These are phyloP conservation scores for Drosophila eohydei DNA, from an alignment of 2,888 invertebrate genomes.

Conservation along the genomic window DNA sequence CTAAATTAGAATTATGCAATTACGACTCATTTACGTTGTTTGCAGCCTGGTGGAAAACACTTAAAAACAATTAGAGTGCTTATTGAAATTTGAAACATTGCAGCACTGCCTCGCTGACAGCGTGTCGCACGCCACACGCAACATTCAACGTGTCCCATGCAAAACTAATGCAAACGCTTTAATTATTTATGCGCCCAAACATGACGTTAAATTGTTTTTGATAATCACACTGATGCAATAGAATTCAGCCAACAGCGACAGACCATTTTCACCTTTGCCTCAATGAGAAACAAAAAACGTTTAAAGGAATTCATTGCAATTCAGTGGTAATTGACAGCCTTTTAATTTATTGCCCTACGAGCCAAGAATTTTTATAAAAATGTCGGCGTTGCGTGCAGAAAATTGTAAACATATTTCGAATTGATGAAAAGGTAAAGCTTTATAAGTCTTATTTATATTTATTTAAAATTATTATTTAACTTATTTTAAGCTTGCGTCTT, in stretches of 20 bases:
- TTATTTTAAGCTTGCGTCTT: not conserved
- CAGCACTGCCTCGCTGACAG: constrained; percentile 18
- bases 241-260: constrained; percentile 16
- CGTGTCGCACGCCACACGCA: constrained; percentile 39
- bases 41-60: constrained; percentile 62
- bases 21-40: constrained; percentile 72
- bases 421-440: not conserved
- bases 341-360: constrained; percentile 16
- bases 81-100: constrained; percentile 69
- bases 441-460: not conserved
- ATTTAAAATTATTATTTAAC: not conserved
- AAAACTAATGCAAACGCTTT: constrained; percentile 65
- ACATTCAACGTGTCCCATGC: constrained; percentile 52
- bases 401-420: not conserved
- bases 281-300: not conserved
- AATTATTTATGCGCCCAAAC: constrained; percentile 71
- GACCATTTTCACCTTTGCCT: constrained; percentile 2
- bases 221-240: constrained; percentile 42
- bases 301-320: constrained; percentile 5
- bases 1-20: constrained; percentile 79
- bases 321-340: not conserved
- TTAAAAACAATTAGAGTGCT: constrained; percentile 78
- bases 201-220: constrained; percentile 65
- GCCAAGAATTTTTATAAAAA: not conserved
- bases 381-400: not conserved